Percentiles rank a stretch among this genome's conserved stretches.
Evolutionary conservation across 1,140 invertebrate species (phyloP).

Genomic region (Sipha flava): DNA sequence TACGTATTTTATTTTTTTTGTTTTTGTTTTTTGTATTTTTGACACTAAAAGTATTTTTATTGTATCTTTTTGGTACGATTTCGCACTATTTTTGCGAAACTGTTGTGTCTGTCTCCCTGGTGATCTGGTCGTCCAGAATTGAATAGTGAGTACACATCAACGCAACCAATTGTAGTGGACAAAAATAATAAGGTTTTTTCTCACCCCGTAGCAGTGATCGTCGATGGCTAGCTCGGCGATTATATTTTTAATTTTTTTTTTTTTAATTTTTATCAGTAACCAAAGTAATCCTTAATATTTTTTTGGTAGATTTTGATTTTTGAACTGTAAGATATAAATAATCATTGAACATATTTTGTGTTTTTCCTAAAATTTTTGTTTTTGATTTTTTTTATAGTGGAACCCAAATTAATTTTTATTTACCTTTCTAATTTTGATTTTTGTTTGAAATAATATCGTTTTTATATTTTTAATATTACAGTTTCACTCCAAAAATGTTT

Average conservation of each 20-base stretch:
- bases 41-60: constrained; percentile 32
- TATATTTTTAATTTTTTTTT: background rate
- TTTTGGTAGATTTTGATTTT: constrained; percentile 38
- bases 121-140: constrained; percentile 31
- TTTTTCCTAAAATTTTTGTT: constrained; percentile 6
- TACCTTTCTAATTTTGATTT: background rate
- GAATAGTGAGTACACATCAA: constrained; percentile 23
- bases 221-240: constrained; percentile 25
- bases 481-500: background rate
- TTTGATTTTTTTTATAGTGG: constrained; percentile 5
- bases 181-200: constrained; percentile 16
- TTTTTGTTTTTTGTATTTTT: constrained; percentile 31
- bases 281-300: constrained; percentile 25
- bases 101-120: constrained; percentile 18
- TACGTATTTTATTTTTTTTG: constrained; percentile 10
- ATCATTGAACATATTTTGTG: background rate
- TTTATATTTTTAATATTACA: background rate
- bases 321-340: background rate
- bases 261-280: background rate
- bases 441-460: background rate
- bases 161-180: constrained; percentile 26
- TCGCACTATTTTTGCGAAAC: constrained; percentile 30
- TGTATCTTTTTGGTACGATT: constrained; percentile 32
- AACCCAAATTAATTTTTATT: constrained; percentile 2
- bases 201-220: constrained; percentile 22